Conservation (phyloP, 2,888 invertebrate genomes). For the Hyposoter didymator region DNA sequence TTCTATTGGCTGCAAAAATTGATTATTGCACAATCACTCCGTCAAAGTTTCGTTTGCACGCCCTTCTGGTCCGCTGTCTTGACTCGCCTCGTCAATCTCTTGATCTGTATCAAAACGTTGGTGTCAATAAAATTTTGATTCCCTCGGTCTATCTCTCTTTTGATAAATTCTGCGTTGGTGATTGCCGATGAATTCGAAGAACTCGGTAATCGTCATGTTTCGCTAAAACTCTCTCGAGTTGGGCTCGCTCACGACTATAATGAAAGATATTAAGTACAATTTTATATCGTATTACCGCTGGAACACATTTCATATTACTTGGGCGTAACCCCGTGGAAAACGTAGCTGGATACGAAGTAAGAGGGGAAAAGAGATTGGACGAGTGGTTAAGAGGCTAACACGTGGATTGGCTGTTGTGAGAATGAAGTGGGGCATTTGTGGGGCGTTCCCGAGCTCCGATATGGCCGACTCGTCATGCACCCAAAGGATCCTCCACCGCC, state of each 20-base stretch:
- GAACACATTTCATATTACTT: conserved; percentile 84
- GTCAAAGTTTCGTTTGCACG: background rate
- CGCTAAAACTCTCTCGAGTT: conserved; percentile 27
- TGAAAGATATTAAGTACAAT: conserved; percentile 84
- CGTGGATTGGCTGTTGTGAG: conserved; percentile 65
- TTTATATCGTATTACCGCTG: conserved; percentile 84
- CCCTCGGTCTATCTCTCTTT: background rate
- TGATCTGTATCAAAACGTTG: conserved; percentile 4
- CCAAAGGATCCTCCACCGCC: conserved; percentile 65
- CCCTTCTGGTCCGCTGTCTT: background rate
- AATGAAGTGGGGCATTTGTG: conserved; percentile 73
- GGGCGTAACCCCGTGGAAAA: conserved; percentile 79
- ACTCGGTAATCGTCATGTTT: conserved; percentile 24
- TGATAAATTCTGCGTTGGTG: background rate
- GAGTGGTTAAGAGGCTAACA: conserved; percentile 29
- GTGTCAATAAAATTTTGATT: background rate
- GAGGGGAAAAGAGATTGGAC: conserved; percentile 72
- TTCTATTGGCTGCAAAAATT: background rate
- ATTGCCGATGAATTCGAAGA: conserved; percentile 18
- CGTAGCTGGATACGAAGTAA: conserved; percentile 72
- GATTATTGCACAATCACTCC: background rate
- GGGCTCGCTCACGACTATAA: conserved; percentile 77
- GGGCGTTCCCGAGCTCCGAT: conserved; percentile 78
- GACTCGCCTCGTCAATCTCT: background rate
- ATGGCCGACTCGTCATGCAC: conserved; percentile 80